Conservation (phyloP, 1,140 invertebrate genomes). For the Penaeus indicus region DNA sequence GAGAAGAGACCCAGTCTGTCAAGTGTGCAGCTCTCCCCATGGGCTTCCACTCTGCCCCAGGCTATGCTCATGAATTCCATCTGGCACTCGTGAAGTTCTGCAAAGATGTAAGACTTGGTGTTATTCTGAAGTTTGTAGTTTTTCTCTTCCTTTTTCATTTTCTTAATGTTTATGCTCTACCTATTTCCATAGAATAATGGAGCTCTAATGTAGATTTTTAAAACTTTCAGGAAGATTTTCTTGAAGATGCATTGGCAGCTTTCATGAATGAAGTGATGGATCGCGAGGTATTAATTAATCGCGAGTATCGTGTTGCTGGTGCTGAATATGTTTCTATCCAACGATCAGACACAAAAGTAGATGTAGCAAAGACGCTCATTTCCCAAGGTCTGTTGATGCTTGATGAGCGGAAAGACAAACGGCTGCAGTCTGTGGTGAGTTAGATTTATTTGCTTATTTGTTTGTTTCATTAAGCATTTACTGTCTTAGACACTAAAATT, state of each 20-base stretch:
- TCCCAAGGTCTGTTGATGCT: constrained; percentile 87
- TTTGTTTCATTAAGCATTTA: constrained; percentile 37
- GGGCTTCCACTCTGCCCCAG: constrained; percentile 79
- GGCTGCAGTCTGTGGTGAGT: constrained; percentile 83
- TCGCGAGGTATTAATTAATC: constrained; percentile 72
- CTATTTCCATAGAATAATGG: too few species aligned
- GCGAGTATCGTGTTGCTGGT: constrained; percentile 75
- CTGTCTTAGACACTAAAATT: constrained; percentile 3
- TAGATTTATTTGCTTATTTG: constrained; percentile 26
- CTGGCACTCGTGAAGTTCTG: constrained; percentile 88
- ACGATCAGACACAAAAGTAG: constrained; percentile 80
- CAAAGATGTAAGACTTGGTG: constrained; percentile 78
- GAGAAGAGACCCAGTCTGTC: constrained; percentile 69
- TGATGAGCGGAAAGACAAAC: constrained; percentile 84
- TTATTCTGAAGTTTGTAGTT: neutral
- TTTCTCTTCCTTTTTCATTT: neutral
- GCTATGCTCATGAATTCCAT: constrained; percentile 88
- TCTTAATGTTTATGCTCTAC: neutral
- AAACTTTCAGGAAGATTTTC: constrained; percentile 79
- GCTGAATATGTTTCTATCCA: constrained; percentile 81
- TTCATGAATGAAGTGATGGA: constrained; percentile 70
- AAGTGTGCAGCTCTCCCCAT: constrained; percentile 82
- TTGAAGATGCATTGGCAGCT: constrained; percentile 80
- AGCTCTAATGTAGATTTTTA: too few species aligned
- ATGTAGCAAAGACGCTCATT: constrained; percentile 88